Base-by-base conservation (phyloP, 2,888 invertebrate genomes). In the Cosmia pyralina region DNA sequence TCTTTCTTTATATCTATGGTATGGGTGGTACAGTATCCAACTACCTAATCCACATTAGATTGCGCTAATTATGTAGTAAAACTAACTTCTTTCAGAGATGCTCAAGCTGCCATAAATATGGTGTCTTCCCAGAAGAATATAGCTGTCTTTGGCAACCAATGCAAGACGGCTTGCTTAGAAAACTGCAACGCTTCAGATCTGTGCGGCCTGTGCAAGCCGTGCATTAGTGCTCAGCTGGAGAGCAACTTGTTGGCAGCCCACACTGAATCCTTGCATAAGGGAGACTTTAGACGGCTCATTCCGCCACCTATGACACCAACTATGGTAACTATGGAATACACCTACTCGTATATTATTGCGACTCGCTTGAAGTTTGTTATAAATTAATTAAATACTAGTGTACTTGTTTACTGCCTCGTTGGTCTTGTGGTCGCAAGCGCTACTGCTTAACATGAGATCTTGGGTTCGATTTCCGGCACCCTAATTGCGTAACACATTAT, bases 161-260 rank as follows among this genome's bases (percentile, higher is more conserved):
- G 99, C 91, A 90, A 88, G 63, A 89, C 90, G 0, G 65, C 72
- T 0, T 96, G 96, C 75, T 89, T 85, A 77, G 96, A 96, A 4
- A 96, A 97, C 62, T 99, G 99, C 89, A 96, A 96, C 60, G 92
- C 95, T 0, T 64, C 72, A 3, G 81, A 85, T 4, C 90, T 97
- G 0, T 99, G 99, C 90, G 97, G 97, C 66, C 92, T 99, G 0
- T 99, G 99, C 91, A 96, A 96, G 82, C 97, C 97, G 0, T 99
- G 99, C 89, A 94, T 98, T 57, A 97, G 96, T 3, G 89, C 94
- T 1, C 96, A 96, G 50, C 95, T 97, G 53, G 96, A 96, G 82
- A 90, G 93, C 19, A 96, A 96, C 71, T 91, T 99, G 15, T 95
- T 97, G 66, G 94, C 96, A 79, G 98, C 99, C 0, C 98, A 98